Evolutionary conservation across 2,797 vertebrate genomes (phyloP).

Genomic region (Iguana delicatissima): DNA sequence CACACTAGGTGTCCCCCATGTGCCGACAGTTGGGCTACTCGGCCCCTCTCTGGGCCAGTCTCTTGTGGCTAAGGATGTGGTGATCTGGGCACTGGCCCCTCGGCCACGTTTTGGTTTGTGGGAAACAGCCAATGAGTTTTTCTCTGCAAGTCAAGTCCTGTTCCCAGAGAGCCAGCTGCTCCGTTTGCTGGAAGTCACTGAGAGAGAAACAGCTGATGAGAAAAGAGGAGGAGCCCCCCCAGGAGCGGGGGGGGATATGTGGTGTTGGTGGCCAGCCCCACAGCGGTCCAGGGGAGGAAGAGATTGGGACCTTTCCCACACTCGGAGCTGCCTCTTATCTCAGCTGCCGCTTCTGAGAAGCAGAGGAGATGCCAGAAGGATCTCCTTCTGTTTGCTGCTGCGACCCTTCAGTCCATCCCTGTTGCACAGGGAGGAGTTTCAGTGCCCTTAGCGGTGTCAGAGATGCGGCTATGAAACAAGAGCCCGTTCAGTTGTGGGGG

Average conservation of each 20-base stretch:
- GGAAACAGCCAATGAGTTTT: too few species aligned
- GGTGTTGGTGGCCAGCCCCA: neutral
- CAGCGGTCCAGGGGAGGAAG: neutral
- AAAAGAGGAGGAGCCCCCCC: neutral
- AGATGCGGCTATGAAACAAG: neutral
- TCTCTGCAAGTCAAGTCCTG: too few species aligned
- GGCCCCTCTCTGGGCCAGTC: neutral
- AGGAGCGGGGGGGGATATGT: too few species aligned
- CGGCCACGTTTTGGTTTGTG: too few species aligned
- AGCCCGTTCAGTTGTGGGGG: neutral
- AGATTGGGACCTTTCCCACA: neutral
- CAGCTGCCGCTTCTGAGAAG: neutral
- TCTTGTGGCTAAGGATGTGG: neutral
- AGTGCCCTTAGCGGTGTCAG: too few species aligned
- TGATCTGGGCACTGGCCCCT: too few species aligned
- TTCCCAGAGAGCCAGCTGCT: too few species aligned
- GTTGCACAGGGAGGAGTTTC: too few species aligned
- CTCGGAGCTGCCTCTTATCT: neutral
- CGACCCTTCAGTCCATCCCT: too few species aligned
- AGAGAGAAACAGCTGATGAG: neutral
- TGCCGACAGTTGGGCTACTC: neutral
- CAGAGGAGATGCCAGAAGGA: neutral
- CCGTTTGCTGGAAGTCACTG: neutral
- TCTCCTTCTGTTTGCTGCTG: too few species aligned
- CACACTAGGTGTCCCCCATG: neutral